Evolutionary conservation across 35 echinoderm and acorn worm genomes (phyloP), one percentile per base, ranked within the genome.

Genomic region (Acanthaster planci): DNA sequence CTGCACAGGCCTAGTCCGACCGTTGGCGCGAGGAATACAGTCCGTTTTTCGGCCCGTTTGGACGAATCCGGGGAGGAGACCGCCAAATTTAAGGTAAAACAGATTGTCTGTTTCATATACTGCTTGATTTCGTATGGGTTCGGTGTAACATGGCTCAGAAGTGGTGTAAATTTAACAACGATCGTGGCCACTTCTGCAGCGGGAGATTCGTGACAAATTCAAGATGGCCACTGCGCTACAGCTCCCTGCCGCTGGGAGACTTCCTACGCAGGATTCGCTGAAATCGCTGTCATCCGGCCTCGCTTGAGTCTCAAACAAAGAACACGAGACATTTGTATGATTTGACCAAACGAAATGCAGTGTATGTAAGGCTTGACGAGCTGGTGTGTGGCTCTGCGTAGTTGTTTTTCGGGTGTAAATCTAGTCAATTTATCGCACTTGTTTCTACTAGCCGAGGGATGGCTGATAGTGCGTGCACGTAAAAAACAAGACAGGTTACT

Each of bases 61-160:
- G 14, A 16, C 26, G 34, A 72, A 31, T 23, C 23, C 2, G 29
- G 7, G 0, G 2, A 19, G 64, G 64, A 72, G 64, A 35, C 8
- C 64, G 3, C 10, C 7, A 8, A 26, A 35, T 72, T 72, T 72
- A 72, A 72, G 64, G 64, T 72, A 72, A 72, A 72, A 72, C 64
- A 72, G 22, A 26, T 31, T 29, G 64, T 72, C 26, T 72, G 64
- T 30, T 72, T 72, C 14, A 72, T 72, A 29, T 72, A 34, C 64
- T 72, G 34, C 64, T 72, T 12, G 64, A 72, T 72, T 72, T 72
- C 64, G 64, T 72, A 72, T 31, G 64, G 64, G 64, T 72, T 72
- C 30, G 64, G 2, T 21, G 64, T 72, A 34, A 34, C 34, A 34
- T 29, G 64, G 23, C 30, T 26, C 2, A 26, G 30, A 72, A 72